phyloP scores from a whole-genome alignment of 2,888 invertebrate genomes.

The Meiosimyza decipiens region DNA sequence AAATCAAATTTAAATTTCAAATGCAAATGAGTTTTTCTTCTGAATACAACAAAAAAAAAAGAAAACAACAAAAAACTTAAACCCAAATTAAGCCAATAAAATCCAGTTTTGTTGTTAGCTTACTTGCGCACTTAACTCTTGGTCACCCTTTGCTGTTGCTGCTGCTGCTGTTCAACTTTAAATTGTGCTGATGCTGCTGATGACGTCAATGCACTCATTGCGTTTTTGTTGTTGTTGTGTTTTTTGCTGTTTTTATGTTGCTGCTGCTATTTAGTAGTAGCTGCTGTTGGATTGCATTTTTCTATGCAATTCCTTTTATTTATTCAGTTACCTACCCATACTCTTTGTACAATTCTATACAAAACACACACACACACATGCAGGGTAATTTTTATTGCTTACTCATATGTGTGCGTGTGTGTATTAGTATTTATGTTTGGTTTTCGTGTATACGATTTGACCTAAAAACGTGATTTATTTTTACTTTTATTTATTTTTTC shows the following conservation, averaged over 20 bases:
- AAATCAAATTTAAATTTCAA: too few relatives aligned
- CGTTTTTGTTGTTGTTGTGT: conserved; percentile 2
- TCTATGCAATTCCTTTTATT: conserved; percentile 16
- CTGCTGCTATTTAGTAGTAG: too few relatives aligned
- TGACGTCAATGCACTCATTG: conserved; percentile 26
- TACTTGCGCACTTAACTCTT: neutral
- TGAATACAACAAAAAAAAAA: neutral
- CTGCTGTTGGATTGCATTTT: conserved; percentile 11
- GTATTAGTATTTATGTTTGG: conserved; percentile 24
- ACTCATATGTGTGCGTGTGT: conserved; percentile 38
- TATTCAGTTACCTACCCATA: neutral
- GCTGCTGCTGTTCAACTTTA: conserved; percentile 11
- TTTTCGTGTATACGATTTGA: conserved; percentile 57
- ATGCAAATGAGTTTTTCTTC: neutral
- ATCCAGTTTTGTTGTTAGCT: conserved; percentile 24
- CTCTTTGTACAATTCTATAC: neutral
- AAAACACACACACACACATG: neutral
- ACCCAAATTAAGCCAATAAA: conserved; percentile 22
- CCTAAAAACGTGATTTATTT: conserved; percentile 57
- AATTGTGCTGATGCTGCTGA: neutral
- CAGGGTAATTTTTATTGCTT: conserved; percentile 17
- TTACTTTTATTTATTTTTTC: conserved; percentile 45
- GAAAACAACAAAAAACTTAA: neutral
- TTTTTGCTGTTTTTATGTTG: conserved; percentile 1
- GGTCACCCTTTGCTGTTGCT: neutral